phyloP scores from a whole-genome alignment of 2,113 vertebrate genomes.

The Dermatemys mawii region DNA sequence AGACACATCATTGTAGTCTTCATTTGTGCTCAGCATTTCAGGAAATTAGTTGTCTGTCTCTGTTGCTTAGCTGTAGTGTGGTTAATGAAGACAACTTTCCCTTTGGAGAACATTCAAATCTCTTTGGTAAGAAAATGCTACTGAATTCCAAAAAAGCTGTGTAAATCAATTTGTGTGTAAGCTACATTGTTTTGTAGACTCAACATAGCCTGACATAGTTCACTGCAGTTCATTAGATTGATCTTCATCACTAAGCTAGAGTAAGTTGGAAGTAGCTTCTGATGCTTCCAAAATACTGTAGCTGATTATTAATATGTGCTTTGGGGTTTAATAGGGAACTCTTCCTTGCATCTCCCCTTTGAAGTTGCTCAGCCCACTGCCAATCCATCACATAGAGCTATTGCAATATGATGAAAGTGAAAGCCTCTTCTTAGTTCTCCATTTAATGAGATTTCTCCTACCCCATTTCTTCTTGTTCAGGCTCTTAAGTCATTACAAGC shows the following conservation, averaged over 20 bases:
- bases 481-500: background rate
- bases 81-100: background rate
- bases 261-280: background rate
- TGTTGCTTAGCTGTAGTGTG: background rate
- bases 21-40: slow-evolving; percentile 42
- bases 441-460: background rate
- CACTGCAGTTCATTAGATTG: background rate
- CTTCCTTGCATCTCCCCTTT: background rate
- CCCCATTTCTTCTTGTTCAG: background rate
- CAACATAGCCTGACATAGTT: background rate
- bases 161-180: background rate
- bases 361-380: background rate
- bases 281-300: background rate
- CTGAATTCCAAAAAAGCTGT: background rate
- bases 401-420: background rate
- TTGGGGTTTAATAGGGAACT: background rate
- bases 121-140: slow-evolving; percentile 11
- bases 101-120: background rate
- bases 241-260: background rate
- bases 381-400: background rate
- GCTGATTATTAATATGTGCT: background rate
- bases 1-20: background rate
- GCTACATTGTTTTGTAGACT: background rate
- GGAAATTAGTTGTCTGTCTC: slow-evolving; percentile 44
- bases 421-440: background rate